Evolutionary conservation across 2,888 invertebrate species (phyloP).

Genomic region (Conus canariensis): DNA sequence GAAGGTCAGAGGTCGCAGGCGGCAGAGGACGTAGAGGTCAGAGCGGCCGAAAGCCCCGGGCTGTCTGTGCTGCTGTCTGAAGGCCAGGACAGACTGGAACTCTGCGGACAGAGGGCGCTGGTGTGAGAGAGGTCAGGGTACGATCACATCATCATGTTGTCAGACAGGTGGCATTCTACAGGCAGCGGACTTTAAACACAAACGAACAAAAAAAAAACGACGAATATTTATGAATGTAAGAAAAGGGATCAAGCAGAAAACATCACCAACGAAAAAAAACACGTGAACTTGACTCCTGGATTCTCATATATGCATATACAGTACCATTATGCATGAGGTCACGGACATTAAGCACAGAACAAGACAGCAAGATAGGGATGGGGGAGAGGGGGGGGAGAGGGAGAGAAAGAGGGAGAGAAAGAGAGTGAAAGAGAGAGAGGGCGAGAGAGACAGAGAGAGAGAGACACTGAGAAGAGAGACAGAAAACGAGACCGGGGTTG

Average conservation of each 20-base stretch:
- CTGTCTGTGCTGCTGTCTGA: constrained; percentile 75
- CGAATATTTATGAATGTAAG: too few species aligned
- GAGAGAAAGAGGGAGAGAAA: not conserved
- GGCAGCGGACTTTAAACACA: not conserved
- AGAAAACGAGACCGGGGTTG: not conserved
- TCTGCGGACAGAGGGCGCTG: constrained; percentile 57
- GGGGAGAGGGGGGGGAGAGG: not conserved
- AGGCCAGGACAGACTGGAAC: constrained; percentile 71
- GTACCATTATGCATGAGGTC: too few species aligned
- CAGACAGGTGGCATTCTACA: not conserved
- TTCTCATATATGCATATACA: too few species aligned
- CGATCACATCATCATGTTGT: not conserved
- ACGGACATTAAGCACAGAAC: not conserved
- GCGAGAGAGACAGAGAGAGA: not conserved
- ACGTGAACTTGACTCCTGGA: too few species aligned
- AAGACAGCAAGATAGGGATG: not conserved
- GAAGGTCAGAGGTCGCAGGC: constrained; percentile 69
- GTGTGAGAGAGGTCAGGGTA: not conserved
- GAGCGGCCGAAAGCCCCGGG: constrained; percentile 76
- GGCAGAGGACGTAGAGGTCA: constrained; percentile 75
- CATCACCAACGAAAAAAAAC: too few species aligned
- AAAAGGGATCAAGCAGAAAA: too few species aligned
- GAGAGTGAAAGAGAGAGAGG: not conserved
- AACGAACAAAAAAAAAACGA: too few species aligned
- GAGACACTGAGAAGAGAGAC: not conserved